Evolutionary conservation across 2,113 vertebrate genomes (phyloP), one percentile per base, ranked within the genome.

Genomic region (Onychostruthus taczanowskii): DNA sequence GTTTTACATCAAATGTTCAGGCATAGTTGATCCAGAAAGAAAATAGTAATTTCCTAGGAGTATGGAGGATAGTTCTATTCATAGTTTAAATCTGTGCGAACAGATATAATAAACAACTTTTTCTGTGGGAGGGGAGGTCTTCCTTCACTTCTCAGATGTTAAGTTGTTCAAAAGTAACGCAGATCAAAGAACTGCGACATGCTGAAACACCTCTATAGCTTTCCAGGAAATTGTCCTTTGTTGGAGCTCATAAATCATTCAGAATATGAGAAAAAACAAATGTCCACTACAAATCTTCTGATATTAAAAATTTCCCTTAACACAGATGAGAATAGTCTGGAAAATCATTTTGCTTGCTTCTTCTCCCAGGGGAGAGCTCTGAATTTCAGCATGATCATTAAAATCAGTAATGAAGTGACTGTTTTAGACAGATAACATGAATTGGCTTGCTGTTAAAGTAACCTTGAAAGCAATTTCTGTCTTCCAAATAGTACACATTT

Each of bases 381-480:
- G 64, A 67, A 86, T 21, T 86, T 89, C 75, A 91, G 56, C 28
- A 78, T 78, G 59, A 50, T 39, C 58, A 8, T 90, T 76, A 83
- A 95, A 89, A 37, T 61, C 63, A 43, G 59, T 84, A 58, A 70
- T 93, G 53, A 95, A 90, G 59, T 83, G 84, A 69, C 80, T 89
- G 18, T 76, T 90, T 95, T 56, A 68, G 27, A 83, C 39, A 75
- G 37, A 22, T 74, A 87, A 66, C 21, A 7, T 92, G 58, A 82
- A 41, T 35, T 94, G 79, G 21, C 69, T 43, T 92, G 23, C 81
- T 22, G 58, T 39, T 59, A 69, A 87, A 87, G 37, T 22, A 82
- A 52, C 10, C 12, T 83, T 78, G 66, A 90, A 96, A 92, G 64
- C 27, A 75, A 55, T 66, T 91, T 86, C 49, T 74, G 21, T 76